Evolutionary conservation across 2,797 vertebrate species (phyloP), one percentile per base, ranked within the genome.

Genomic region (Pelochelys cantorii): DNA sequence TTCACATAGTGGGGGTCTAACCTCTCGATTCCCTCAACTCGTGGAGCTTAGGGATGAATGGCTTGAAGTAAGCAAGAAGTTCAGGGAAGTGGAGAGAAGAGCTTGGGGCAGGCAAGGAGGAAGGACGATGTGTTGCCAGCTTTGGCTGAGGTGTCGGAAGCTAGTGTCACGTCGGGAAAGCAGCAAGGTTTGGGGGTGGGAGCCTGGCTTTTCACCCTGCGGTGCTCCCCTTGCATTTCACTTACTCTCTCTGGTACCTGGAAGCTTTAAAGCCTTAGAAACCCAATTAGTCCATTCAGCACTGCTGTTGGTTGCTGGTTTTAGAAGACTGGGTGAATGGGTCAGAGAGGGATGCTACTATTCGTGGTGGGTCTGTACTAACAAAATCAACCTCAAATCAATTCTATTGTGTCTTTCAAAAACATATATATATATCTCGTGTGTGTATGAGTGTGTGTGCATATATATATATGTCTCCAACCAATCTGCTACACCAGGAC

Each of bases 171-270:
- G 25, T 80, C 54, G 92, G 77, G 54, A 11, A 71, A 52, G 23
- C 75, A 31, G 25, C 34, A 34, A 15, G 78, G 91, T 53, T 23
- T 81, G 94, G 95, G 87, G 95, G 94, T 93, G 95, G 95, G 92
- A 94, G 89, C 91, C 92, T 87, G 71, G 96, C 42, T 91, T 93
- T 96, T 95, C 97, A 96, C 96, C 93, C 93, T 23, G 87, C 93
- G 91, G 89, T 0, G 90, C 90, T 48, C 42, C 93, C 95, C 92
- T 92, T 6, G 48, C 95, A 96, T 97, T 97, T 96, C 96, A 96
- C 94, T 86, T 93, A 91, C 22, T 29, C 95, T 90, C 95, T 97
- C 96, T 97, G 97, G 96, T 97, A 95, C 96, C 97, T 97, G 97
- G 97, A 97, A 97, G 97, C 94, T 86, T 81, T 96, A 94, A 95